Evolutionary conservation across 2,888 invertebrate species (phyloP), one percentile per base, ranked within the genome.

Genomic region (Marronus borbonicus): DNA sequence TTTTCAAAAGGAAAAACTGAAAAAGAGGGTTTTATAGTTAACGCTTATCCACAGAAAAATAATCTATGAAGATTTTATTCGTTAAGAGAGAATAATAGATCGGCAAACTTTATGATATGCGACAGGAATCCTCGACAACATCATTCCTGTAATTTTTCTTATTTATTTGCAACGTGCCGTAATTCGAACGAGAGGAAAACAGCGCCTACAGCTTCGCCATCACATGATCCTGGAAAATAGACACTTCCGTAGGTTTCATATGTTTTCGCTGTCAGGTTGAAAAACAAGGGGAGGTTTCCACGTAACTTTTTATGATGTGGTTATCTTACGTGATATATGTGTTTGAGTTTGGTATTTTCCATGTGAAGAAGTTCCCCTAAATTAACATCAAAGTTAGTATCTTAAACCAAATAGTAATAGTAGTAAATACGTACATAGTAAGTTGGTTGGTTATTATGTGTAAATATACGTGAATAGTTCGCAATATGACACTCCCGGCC

Each of bases 401-500:
- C 81, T 78, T 76, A 68, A 80, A 52, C 80, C 79, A 58, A 72
- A 72, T 58, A 70, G 49, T 70, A 70, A 58, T 70, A 58, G 20
- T 72, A 72, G 58, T 70, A 70, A 39, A 55, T 36, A 70, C 78
- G 58, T 72, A 72, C n/a, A 52, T 52, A 69, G 49, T 50, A 69
- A 36, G 68, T 36, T 72, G 39, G 58, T 72, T 70, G 70, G 70
- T 55, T 70, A 66, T 66, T 66, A 83, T 83, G 84, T 82, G 81
- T 84, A 82, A 84, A 83, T 81, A 82, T 81, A 82, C 81, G 82
- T 80, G 77, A 70, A 77, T 76, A 65, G 72, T 78, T 68, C 24
- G 17, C 65, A 83, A 80, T 77, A 86, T 86, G 86, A 84, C 85
- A 80, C 81, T 84, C 72, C 85, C 83, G 83, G 82, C 82, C 80